Evolutionary conservation across 2,888 invertebrate genomes (phyloP), one percentile per base, ranked within the genome.

Genomic region (Arctia plantaginis): DNA sequence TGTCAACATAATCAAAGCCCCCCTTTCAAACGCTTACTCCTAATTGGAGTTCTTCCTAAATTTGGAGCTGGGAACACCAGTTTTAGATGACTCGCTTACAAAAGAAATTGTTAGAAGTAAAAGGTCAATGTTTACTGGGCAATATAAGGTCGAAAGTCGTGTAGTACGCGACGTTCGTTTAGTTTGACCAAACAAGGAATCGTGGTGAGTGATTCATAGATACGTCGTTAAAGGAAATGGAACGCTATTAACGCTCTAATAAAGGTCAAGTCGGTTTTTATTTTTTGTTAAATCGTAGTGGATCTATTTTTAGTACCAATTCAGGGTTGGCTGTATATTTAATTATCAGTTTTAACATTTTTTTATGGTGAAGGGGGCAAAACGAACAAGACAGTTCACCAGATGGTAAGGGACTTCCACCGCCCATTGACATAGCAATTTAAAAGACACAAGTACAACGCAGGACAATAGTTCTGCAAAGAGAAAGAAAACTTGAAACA

Each of bases 141-240:
- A 55, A 3, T 66, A 73, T 86, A 89, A 91, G 90, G 90, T 88
- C 87, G 84, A 78, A 74, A 86, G 75, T 85, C 84, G 82, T 83
- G 86, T 87, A 82, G 81, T 83, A 85, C 77, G 80, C 80, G 80
- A 81, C 81, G 85, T 83, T 80, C 81, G 86, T 89, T 88, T 86
- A 87, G 90, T 92, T 90, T 91, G 87, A 86, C 91, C 91, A 90
- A 87, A 91, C 78, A 90, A 86, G 92, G 90, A 84, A 77, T 84
- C 79, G 85, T 76, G 79, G 72, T 71, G 71, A 82, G 86, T 90
- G 91, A 90, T 81, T 90, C 90, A 90, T 87, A 83, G 80, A 74
- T 74, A 69, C 66, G 69, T 78, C 77, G 73, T 71, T 75, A 77
- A 78, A 76, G 79, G 78, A 86, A 84, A 82, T 80, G 74, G 81